These are phyloP conservation scores for Brachionus rubens DNA, from an alignment of 1,140 invertebrate species.

Conservation along the genomic window DNA sequence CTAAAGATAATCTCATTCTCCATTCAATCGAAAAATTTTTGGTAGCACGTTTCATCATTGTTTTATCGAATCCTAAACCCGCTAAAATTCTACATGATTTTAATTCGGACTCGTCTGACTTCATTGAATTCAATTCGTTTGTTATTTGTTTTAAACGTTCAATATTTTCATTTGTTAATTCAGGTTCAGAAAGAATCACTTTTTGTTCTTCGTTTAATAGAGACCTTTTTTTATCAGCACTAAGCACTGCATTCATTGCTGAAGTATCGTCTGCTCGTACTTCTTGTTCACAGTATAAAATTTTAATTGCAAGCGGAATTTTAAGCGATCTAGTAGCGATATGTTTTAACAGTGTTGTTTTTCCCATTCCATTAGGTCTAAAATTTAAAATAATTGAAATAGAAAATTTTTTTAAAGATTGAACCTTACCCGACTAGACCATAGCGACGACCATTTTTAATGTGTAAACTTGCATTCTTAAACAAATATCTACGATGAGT, in stretches of 20 bases:
- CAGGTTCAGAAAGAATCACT: constrained; percentile 67
- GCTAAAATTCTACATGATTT: constrained; percentile 87
- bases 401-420: background rate
- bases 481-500: constrained; percentile 96
- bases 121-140: constrained; percentile 88
- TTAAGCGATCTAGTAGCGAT: constrained; percentile 80
- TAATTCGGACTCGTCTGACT: constrained; percentile 92
- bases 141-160: constrained; percentile 82
- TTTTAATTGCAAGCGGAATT: constrained; percentile 93
- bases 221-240: constrained; percentile 82
- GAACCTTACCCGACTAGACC: constrained; percentile 76
- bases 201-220: constrained; percentile 77
- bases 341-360: constrained; percentile 93
- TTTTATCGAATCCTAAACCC: constrained; percentile 87
- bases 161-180: constrained; percentile 66
- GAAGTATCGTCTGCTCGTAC: constrained; percentile 85
- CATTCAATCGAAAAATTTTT: constrained; percentile 96
- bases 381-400: too few relatives aligned
- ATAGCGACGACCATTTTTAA: constrained; percentile 87
- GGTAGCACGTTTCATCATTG: constrained; percentile 89
- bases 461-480: constrained; percentile 88
- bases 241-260: constrained; percentile 85
- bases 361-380: constrained; percentile 87
- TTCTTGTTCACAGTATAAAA: constrained; percentile 97
- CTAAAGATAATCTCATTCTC: constrained; percentile 95